Evolutionary conservation across 2,797 vertebrate genomes (phyloP).

Genomic region (Hemitrygon akajei): DNA sequence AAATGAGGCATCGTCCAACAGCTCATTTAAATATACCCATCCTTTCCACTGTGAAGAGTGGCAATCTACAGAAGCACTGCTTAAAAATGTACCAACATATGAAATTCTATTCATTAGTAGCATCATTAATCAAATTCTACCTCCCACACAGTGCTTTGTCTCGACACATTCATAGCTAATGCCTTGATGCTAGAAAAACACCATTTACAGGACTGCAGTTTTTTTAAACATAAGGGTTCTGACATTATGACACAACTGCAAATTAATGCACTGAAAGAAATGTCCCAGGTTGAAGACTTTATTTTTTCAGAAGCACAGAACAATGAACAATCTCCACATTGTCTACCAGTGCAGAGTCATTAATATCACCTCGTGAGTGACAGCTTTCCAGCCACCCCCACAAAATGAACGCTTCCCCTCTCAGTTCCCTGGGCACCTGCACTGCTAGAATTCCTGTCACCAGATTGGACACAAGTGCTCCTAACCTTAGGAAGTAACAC

Average conservation of each 20-base stretch:
- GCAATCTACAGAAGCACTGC: not conserved
- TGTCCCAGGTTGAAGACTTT: constrained; percentile 16
- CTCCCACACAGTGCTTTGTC: not conserved
- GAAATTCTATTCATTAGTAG: not conserved
- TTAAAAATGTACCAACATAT: not conserved
- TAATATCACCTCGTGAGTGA: not conserved
- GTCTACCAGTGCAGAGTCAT: not conserved
- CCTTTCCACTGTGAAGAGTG: not conserved
- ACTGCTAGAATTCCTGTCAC: not conserved
- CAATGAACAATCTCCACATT: constrained; percentile 15
- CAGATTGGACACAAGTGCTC: not conserved
- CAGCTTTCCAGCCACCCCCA: constrained; percentile 2
- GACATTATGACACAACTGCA: not conserved
- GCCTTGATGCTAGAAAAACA: not conserved
- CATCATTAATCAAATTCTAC: constrained; percentile 25
- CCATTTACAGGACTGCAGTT: constrained; percentile 3
- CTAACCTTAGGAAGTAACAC: not conserved
- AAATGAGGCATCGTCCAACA: not conserved
- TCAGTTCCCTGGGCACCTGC: not conserved
- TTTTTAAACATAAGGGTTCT: not conserved
- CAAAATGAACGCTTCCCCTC: not conserved
- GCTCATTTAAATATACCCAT: not conserved
- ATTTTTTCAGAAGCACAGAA: not conserved
- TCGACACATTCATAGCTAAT: not conserved
- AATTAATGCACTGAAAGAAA: constrained; percentile 28